Evolutionary conservation across 2,113 vertebrate species (phyloP), one percentile per base, ranked within the genome.

Genomic region (Harpagus bidentatus): DNA sequence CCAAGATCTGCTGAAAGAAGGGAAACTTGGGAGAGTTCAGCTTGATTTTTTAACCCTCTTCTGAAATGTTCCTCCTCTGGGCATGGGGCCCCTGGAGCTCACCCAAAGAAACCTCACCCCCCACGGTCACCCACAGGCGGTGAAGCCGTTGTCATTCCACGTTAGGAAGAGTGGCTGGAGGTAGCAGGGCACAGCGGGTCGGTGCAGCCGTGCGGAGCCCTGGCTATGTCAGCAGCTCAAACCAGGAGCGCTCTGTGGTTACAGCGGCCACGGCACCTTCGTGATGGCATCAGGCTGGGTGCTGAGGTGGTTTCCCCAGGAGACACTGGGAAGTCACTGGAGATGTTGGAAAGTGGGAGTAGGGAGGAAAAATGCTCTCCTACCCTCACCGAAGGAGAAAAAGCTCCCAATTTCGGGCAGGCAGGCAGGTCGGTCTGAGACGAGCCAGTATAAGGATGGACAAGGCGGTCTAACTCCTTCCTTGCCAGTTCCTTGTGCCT

Each of bases 1-100:
- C 81, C 48, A 69, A 96, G 96, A 98, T 98, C 93, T 98, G 98
- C 98, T 97, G 98, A 98, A 98, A 97, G 98, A 93, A 97, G 94
- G 97, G 94, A 98, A 97, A 96, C 97, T 97, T 98, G 85, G 97
- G 36, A 47, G 77, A 83, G 45, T 71, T 56, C 0, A 3, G 47
- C 38, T 70, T 61, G 31, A 0, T 3, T 89, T 83, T 55, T 79
- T 8, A 63, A 59, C 56, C 19, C 29, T 72, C 61, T 16, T 73
- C 43, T 72, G 50, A 92, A 81, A 52, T 0, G 80, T 96, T 86
- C 61, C 84, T 67, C n/a, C 34, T 34, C 52, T 55, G 43, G 34
- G n/a, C 22, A 10, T 0, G 1, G 40, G 42, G 21, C 7, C 38
- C 74, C 56, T 65, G 70, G 45, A 50, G 32, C 34, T 84, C 65